Evolutionary conservation across 1,140 invertebrate genomes (phyloP), one percentile per base, ranked within the genome.

Genomic region (Gryon sp.): DNA sequence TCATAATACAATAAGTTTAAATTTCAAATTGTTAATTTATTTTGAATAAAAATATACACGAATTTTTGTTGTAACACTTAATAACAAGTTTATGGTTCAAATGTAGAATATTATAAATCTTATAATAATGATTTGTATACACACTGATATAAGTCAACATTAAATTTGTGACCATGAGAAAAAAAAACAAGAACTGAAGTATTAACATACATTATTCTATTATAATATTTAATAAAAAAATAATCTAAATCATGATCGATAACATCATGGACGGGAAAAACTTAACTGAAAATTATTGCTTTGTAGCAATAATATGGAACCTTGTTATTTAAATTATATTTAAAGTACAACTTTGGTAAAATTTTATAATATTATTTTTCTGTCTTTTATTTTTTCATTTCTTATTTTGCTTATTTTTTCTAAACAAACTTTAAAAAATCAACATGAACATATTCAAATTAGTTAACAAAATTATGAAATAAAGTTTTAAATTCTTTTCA

Each of bases 1-100:
- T 48, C 65, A 65, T 40, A 8, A 19, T 12, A 18, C 11, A 15
- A 1, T 19, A 2, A 45, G 11, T 53, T 62, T 28, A 57, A 53
- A 36, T 55, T 46, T 59, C 12, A 57, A 32, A n/a, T n/a, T 60
- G 43, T 55, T 38, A 52, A 43, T 77, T 77, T 70, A 76, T 77
- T 77, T 77, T 8, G 55, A 77, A 70, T 72, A 72, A 68, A 72
- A 77, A 77, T 77, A 72, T 72, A 70, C 75, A 77, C 43, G 72
- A 77, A 66, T 66, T 22, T 77, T 38, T n/a, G n/a, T n/a, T n/a
- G n/a, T 66, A 77, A 72, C 66, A 72, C 48, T 55, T 66, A n/a
- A 65, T 70, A 76, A 70, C 50, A 76, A 72, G 32, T 62, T n/a
- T 59, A 52, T 66, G 45, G 20, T 57, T 74, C 46, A 65, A 48